A percentile compares a stretch with the other conserved stretches of the same genome.
Evolutionary conservation across 2,113 vertebrate genomes (phyloP).

Genomic region (Hippocampus mohnikei): DNA sequence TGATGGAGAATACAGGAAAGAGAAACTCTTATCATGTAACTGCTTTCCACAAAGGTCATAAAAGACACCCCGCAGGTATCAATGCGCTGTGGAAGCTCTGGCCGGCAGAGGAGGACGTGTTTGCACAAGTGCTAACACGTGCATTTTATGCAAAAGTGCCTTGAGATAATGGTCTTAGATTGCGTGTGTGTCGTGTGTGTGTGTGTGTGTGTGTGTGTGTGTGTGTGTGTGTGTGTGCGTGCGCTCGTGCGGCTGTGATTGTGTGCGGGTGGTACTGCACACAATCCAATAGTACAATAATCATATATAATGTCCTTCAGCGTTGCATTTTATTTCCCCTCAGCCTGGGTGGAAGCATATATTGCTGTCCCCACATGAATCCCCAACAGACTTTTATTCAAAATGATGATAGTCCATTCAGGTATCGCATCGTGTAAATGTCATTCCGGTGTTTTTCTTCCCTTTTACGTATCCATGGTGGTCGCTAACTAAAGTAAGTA

Average conservation of each 20-base stretch:
- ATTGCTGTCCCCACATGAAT: constrained; percentile 28
- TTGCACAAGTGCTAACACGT: constrained; percentile 29
- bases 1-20: constrained; percentile 15
- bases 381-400: constrained; percentile 26
- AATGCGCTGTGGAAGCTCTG: constrained; percentile 32
- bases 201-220: constrained; percentile 12
- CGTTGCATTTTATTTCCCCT: constrained; percentile 39
- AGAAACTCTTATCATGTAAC: constrained; percentile 34
- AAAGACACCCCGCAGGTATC: constrained; percentile 26
- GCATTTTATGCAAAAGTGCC: constrained; percentile 45
- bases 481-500: neutral
- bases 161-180: constrained; percentile 54
- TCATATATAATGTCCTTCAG: constrained; percentile 19
- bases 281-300: constrained; percentile 30
- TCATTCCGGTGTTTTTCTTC: constrained; percentile 7
- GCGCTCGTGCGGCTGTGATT: neutral
- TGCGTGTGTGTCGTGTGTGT: constrained; percentile 26
- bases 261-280: constrained; percentile 13
- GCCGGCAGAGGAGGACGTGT: constrained; percentile 40
- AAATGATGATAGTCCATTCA: constrained; percentile 36
- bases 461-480: neutral
- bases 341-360: constrained; percentile 24
- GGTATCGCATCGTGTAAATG: constrained; percentile 25
- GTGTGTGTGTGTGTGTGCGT: neutral
- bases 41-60: constrained; percentile 24